Percentiles rank a stretch among this genome's conserved stretches.
Conservation (phyloP, 2,888 invertebrate species). For the Zootermopsis nevadensis region DNA sequence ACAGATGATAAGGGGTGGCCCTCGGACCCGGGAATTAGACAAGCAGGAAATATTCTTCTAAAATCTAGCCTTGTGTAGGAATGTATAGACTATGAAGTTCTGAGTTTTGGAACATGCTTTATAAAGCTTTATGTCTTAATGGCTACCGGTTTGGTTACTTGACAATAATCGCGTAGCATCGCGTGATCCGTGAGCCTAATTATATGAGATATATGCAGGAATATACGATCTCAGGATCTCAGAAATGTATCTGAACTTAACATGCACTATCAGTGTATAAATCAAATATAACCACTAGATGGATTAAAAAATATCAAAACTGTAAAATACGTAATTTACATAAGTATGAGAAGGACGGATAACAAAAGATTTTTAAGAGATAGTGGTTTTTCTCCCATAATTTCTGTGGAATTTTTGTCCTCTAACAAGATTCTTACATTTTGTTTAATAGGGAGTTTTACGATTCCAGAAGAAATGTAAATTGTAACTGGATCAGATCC, state of each 20-base stretch:
- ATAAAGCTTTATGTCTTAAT: not conserved
- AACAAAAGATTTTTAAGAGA: not conserved
- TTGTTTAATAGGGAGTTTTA: too few species aligned
- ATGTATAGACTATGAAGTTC: not conserved
- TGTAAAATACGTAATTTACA: not conserved
- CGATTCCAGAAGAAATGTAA: too few species aligned
- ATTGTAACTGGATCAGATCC: too few species aligned
- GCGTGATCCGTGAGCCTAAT: slow-evolving; percentile 14
- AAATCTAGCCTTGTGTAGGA: too few species aligned
- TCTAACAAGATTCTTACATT: too few species aligned
- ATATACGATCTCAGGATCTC: not conserved
- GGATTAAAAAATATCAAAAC: not conserved
- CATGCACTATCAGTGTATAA: not conserved
- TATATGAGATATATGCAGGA: not conserved
- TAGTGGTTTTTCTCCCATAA: not conserved
- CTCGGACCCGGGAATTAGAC: too few species aligned
- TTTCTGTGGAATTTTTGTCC: too few species aligned
- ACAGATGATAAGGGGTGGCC: too few species aligned
- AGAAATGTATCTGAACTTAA: not conserved
- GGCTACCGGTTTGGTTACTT: slow-evolving; percentile 8
- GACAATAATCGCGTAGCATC: not conserved
- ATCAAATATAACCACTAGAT: not conserved
- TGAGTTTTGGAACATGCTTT: not conserved
- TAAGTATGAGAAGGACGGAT: not conserved
- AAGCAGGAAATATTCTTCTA: too few species aligned